phyloP scores from a whole-genome alignment of 2,888 invertebrate genomes.

The Pocota personata region DNA sequence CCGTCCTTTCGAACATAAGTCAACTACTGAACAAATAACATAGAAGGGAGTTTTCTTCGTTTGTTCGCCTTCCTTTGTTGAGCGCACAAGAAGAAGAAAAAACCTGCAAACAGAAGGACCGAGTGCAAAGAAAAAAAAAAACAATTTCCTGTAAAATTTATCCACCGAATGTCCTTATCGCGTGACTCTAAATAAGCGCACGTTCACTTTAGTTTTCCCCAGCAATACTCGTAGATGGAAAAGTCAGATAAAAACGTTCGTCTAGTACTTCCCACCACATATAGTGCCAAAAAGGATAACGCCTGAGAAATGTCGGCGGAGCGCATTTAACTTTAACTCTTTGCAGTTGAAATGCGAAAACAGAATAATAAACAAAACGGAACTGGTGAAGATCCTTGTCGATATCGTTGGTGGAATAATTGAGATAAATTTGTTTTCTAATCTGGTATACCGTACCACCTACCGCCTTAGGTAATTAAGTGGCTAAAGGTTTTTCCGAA shows the following conservation, averaged over 20 bases:
- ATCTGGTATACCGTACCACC: not conserved
- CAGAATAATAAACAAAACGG: conserved; percentile 22
- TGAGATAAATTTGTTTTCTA: conserved; percentile 54
- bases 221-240: conserved; percentile 34
- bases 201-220: conserved; percentile 62
- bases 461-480: conserved; percentile 28
- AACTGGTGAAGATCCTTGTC: conserved; percentile 32
- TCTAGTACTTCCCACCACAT: not conserved
- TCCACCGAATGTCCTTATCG: conserved; percentile 67
- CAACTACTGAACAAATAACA: conserved; percentile 24
- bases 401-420: conserved; percentile 47
- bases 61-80: not conserved
- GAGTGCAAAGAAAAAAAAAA: conserved; percentile 37
- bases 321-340: conserved; percentile 35
- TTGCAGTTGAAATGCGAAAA: conserved; percentile 42
- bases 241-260: conserved; percentile 53
- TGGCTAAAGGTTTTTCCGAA: conserved; percentile 14
- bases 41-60: not conserved
- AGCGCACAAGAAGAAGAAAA: not conserved
- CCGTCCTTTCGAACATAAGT: conserved; percentile 30
- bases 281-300: conserved; percentile 39
- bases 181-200: conserved; percentile 71
- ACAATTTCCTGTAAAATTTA: conserved; percentile 58
- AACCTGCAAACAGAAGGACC: not conserved
- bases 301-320: conserved; percentile 30